A percentile compares a stretch with the other conserved stretches of the same genome.
Evolutionary conservation across 2,797 vertebrate genomes (phyloP).

Genomic region (Lutra lutra): DNA sequence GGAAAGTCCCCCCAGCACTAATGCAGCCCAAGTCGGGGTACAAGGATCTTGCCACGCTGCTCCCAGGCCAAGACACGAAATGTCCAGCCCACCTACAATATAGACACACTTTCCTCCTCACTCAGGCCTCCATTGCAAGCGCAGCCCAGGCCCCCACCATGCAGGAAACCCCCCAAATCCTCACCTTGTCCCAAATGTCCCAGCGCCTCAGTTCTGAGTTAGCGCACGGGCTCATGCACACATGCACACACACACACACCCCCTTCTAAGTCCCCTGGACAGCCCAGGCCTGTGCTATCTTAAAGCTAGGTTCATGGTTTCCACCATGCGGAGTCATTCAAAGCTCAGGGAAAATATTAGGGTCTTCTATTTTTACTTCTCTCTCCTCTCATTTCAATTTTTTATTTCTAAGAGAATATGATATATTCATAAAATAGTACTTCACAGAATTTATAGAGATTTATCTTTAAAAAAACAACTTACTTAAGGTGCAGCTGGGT

Average conservation of each 20-base stretch:
- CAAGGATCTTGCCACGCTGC: not conserved
- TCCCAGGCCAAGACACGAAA: not conserved
- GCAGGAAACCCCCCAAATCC: not conserved
- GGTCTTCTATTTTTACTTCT: not conserved
- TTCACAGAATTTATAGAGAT: not conserved
- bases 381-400: not conserved
- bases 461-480: not conserved
- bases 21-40: not conserved
- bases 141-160: not conserved
- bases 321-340: not conserved
- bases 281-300: not conserved
- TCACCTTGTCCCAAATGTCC: not conserved
- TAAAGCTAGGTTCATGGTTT: not conserved
- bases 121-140: not conserved
- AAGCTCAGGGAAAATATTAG: not conserved
- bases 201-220: not conserved
- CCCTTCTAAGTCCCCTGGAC: not conserved
- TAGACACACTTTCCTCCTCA: not conserved
- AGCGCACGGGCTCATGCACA: no score
- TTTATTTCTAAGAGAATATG: not conserved
- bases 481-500: not conserved
- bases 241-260: fast-evolving
- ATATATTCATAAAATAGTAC: not conserved
- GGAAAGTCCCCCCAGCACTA: not conserved
- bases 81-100: not conserved